phyloP scores from a whole-genome alignment of 1,140 invertebrate genomes.

The Nylanderia fulva region DNA sequence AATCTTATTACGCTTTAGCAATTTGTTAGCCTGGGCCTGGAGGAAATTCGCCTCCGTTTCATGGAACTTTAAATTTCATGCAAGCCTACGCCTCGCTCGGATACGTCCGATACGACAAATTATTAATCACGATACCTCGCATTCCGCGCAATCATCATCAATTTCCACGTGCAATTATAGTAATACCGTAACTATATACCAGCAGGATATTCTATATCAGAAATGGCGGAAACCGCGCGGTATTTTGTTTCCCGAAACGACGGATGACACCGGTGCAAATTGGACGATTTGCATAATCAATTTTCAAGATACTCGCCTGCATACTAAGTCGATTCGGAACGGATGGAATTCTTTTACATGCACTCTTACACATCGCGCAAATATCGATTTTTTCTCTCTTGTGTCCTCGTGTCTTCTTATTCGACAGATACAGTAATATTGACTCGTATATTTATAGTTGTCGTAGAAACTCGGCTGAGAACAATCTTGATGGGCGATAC shows the following conservation, averaged over 20 bases:
- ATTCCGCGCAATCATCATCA: too few relatives aligned
- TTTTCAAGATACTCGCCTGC: not conserved
- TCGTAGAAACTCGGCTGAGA: not conserved
- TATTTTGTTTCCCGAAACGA: not conserved
- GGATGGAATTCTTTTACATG: not conserved
- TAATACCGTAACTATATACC: not conserved
- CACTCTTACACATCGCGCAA: not conserved
- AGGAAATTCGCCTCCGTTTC: slow-evolving; percentile 44
- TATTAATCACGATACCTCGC: slow-evolving; percentile 38
- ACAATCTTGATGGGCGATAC: slow-evolving; percentile 23
- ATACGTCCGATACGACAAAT: slow-evolving; percentile 40
- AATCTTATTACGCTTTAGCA: slow-evolving; percentile 60
- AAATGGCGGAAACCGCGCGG: too few relatives aligned
- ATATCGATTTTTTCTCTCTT: slow-evolving; percentile 21
- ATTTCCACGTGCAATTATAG: not conserved
- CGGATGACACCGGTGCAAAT: not conserved
- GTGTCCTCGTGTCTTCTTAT: not conserved
- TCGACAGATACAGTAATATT: not conserved
- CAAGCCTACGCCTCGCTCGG: not conserved
- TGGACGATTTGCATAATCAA: slow-evolving; percentile 2
- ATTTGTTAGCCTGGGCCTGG: slow-evolving; percentile 21
- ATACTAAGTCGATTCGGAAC: slow-evolving; percentile 4
- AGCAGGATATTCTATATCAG: not conserved
- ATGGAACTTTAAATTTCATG: slow-evolving; percentile 60
- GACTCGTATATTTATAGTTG: slow-evolving; percentile 13